phyloP scores from a whole-genome alignment of 2,797 vertebrate genomes.

The Hemibagrus guttatus region DNA sequence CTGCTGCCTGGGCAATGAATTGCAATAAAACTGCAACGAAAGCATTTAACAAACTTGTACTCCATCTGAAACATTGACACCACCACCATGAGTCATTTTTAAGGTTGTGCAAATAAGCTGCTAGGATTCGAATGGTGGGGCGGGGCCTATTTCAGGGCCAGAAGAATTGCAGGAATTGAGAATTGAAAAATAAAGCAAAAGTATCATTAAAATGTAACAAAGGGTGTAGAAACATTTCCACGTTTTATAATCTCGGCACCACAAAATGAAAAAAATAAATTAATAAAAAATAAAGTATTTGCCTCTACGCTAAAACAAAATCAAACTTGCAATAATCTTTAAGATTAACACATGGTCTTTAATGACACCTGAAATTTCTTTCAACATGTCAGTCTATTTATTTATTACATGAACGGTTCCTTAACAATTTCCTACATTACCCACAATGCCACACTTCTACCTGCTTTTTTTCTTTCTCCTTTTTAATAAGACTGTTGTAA shows the following conservation, averaged over 20 bases:
- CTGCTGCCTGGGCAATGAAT: slow-evolving; percentile 19
- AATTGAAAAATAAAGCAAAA: neutral
- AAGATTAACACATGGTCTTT: no score
- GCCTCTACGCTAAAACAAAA: neutral
- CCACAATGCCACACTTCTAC: no score
- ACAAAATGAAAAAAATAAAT: neutral
- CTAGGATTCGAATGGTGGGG: no score
- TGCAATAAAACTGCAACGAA: slow-evolving; percentile 21
- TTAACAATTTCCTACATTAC: no score
- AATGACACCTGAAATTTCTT: neutral
- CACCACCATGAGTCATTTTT: neutral
- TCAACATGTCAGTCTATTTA: neutral
- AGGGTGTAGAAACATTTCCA: neutral
- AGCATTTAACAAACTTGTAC: neutral
- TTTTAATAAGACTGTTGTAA: no score
- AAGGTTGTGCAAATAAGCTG: neutral
- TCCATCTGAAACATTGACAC: neutral
- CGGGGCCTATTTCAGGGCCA: slow-evolving; percentile 6
- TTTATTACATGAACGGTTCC: no score
- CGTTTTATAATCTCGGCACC: neutral
- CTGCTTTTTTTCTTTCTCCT: no score
- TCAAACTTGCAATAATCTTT: neutral
- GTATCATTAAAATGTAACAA: neutral
- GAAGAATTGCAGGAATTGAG: neutral
- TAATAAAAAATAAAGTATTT: neutral